Conservation (phyloP, 2,797 vertebrate genomes). For the Paratrypauchen microcephalus region DNA sequence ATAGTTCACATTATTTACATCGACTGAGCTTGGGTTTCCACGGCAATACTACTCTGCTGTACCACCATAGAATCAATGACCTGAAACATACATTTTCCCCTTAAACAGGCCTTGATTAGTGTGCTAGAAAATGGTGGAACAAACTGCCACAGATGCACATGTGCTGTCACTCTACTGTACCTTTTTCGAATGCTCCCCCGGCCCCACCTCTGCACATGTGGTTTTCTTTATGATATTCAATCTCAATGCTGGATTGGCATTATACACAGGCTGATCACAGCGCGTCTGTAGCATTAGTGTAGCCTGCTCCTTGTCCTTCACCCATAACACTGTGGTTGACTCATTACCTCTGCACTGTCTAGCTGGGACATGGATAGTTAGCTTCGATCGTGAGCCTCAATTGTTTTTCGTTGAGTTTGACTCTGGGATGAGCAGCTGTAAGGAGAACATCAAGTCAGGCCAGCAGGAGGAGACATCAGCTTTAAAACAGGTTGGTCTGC, state of each 20-base stretch:
- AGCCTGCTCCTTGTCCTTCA: slow-evolving; percentile 57
- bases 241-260: slow-evolving; percentile 57
- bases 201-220: slow-evolving; percentile 35
- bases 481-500: slow-evolving; percentile 21
- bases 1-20: slow-evolving; percentile 89
- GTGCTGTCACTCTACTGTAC: slow-evolving; percentile 65
- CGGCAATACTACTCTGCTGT: slow-evolving; percentile 78
- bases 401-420: slow-evolving; percentile 62
- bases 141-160: slow-evolving; percentile 61
- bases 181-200: slow-evolving; percentile 36
- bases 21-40: slow-evolving; percentile 84
- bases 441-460: slow-evolving; percentile 17
- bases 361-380: slow-evolving; percentile 61
- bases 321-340: slow-evolving; percentile 62
- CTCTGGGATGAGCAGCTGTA: slow-evolving; percentile 38
- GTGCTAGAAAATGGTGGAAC: slow-evolving; percentile 52
- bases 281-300: slow-evolving; percentile 68
- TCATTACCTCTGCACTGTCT: slow-evolving; percentile 65
- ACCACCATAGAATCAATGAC: slow-evolving; percentile 60
- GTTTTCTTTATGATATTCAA: slow-evolving; percentile 65
- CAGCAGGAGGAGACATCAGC: slow-evolving; percentile 62
- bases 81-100: slow-evolving; percentile 34
- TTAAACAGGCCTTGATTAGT: slow-evolving; percentile 66
- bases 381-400: slow-evolving; percentile 57
- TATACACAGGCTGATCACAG: slow-evolving; percentile 67